Conservation (phyloP, 2,797 vertebrate genomes). For the Enteromius viviparus region DNA sequence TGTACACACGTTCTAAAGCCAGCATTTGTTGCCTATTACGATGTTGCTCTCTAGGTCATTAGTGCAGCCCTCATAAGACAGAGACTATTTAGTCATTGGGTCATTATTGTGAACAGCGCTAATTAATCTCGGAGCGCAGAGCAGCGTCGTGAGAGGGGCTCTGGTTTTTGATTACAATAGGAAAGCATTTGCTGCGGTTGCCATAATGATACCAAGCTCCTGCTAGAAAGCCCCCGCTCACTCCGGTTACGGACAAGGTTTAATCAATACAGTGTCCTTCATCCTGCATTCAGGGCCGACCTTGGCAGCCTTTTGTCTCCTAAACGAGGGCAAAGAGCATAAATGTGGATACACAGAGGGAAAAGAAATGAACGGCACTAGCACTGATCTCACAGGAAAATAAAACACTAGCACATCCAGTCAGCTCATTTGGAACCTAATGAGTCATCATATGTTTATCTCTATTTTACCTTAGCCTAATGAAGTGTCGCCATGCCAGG, state of each 20-base stretch:
- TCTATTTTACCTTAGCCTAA: constrained; percentile 73
- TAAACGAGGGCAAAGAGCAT: constrained; percentile 80
- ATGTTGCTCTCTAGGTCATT: constrained; percentile 53
- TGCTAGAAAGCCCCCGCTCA: constrained; percentile 55
- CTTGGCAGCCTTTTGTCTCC: constrained; percentile 86
- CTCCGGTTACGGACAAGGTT: constrained; percentile 77
- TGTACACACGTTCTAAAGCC: constrained; percentile 29
- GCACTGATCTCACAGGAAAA: constrained; percentile 29
- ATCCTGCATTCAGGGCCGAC: constrained; percentile 80
- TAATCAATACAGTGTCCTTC: constrained; percentile 87
- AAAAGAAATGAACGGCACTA: constrained; percentile 59
- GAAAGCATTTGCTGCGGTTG: constrained; percentile 82
- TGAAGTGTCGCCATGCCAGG: constrained; percentile 72
- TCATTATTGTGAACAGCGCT: constrained; percentile 76
- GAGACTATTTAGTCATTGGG: constrained; percentile 66
- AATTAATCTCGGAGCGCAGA: constrained; percentile 75
- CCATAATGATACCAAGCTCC: constrained; percentile 75
- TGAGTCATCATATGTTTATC: constrained; percentile 76
- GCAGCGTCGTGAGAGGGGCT: constrained; percentile 63
- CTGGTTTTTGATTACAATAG: constrained; percentile 78
- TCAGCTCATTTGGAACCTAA: constrained; percentile 75
- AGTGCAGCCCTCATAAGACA: constrained; percentile 60
- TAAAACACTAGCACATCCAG: constrained; percentile 57
- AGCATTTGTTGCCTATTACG: constrained; percentile 32
- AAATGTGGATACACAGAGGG: constrained; percentile 75